These are phyloP conservation scores for Myotis lucifugus DNA, from an alignment of 2,113 vertebrate genomes.

Conservation along the genomic window DNA sequence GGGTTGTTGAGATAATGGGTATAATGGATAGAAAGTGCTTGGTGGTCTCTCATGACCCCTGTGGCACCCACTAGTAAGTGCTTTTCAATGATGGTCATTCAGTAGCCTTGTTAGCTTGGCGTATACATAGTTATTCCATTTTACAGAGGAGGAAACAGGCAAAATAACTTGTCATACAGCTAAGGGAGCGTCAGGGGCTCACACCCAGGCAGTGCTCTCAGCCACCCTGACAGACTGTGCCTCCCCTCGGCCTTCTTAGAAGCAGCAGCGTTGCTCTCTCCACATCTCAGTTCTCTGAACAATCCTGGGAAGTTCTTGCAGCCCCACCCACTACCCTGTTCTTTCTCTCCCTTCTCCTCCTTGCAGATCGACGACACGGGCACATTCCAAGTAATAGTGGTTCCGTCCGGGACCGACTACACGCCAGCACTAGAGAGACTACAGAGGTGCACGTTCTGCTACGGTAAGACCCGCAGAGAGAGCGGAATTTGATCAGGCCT, in stretches of 20 bases:
- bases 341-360: neutral
- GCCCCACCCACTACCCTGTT: neutral
- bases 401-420: constrained; percentile 41
- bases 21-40: neutral
- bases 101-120: neutral
- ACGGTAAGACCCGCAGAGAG: constrained; percentile 75
- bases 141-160: too few relatives aligned
- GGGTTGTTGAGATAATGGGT: neutral
- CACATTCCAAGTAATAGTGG: constrained; percentile 75
- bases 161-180: neutral
- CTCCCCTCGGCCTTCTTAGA: neutral
- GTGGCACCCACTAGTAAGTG: neutral
- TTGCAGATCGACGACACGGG: constrained; percentile 79
- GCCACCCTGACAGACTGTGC: neutral
- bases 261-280: neutral
- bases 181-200: neutral
- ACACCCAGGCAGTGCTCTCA: neutral
- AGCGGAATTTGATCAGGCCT: neutral
- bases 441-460: constrained; percentile 81
- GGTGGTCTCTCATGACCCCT: neutral
- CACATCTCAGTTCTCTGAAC: neutral
- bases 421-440: constrained; percentile 48
- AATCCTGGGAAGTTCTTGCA: neutral
- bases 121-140: too few relatives aligned
- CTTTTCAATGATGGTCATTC: neutral